phyloP scores from a whole-genome alignment of 2,888 invertebrate genomes.

The Sialis lutaria region DNA sequence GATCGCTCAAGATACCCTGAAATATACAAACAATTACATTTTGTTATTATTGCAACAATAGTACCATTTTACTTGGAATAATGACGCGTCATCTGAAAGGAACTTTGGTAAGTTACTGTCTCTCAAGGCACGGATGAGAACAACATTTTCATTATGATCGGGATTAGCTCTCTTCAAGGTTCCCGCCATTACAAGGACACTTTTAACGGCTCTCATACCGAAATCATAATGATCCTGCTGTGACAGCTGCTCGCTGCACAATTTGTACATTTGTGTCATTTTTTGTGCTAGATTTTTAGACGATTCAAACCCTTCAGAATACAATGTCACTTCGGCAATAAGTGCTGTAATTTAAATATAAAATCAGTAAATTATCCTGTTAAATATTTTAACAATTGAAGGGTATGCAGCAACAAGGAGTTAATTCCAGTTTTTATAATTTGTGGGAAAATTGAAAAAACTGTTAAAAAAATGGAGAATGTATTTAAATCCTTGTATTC shows the following conservation, averaged over 20 bases:
- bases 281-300: conserved; percentile 75
- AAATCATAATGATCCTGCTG: conserved; percentile 89
- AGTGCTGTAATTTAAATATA: conserved; percentile 32
- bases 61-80: conserved; percentile 42
- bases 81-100: conserved; percentile 61
- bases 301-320: conserved; percentile 83
- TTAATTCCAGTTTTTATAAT: too few relatives aligned
- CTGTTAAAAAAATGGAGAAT: too few relatives aligned
- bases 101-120: conserved; percentile 88
- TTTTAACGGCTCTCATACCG: conserved; percentile 87
- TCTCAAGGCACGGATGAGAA: conserved; percentile 65
- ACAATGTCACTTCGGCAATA: conserved; percentile 83
- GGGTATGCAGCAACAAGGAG: too few relatives aligned
- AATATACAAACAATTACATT: conserved; percentile 1
- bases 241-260: conserved; percentile 79
- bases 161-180: conserved; percentile 71
- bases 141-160: conserved; percentile 67
- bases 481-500: too few relatives aligned
- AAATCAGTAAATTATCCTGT: neutral
- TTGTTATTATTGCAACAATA: neutral
- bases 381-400: neutral
- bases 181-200: conserved; percentile 85
- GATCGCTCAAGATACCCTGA: conserved; percentile 70
- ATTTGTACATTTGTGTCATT: conserved; percentile 85
- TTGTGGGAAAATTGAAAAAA: too few relatives aligned